Evolutionary conservation across 1,140 invertebrate genomes (phyloP).

Genomic region (Maconellicoccus hirsutus): DNA sequence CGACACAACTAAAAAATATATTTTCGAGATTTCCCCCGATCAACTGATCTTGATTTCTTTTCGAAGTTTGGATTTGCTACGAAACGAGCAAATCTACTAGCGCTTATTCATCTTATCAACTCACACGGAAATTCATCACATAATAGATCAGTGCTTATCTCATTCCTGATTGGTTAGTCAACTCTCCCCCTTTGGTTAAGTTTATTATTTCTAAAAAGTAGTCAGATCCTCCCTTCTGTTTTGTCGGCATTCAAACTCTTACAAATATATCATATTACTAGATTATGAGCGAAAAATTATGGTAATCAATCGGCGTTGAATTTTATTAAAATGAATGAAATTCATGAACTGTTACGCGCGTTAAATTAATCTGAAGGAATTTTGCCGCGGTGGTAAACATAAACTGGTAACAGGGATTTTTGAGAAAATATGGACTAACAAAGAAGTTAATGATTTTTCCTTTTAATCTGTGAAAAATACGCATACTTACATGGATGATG

Average conservation of each 20-base stretch:
- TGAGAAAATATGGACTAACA: no score
- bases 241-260: background rate
- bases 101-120: background rate
- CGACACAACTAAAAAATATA: no score
- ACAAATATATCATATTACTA: slow-evolving; percentile 5
- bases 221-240: slow-evolving; percentile 2
- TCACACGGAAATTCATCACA: background rate
- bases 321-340: slow-evolving; percentile 10
- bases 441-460: no score
- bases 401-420: background rate
- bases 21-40: background rate
- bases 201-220: background rate
- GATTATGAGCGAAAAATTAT: slow-evolving; percentile 5
- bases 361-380: background rate
- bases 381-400: background rate
- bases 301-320: background rate
- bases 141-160: background rate
- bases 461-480: no score
- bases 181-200: background rate
- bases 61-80: no score
- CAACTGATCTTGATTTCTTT: background rate
- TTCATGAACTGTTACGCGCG: background rate
- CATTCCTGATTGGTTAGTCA: background rate
- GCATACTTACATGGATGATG: no score
- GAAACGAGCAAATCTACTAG: background rate